Evolutionary conservation across 2,797 vertebrate genomes (phyloP).

Genomic region (Argyrosomus regius): DNA sequence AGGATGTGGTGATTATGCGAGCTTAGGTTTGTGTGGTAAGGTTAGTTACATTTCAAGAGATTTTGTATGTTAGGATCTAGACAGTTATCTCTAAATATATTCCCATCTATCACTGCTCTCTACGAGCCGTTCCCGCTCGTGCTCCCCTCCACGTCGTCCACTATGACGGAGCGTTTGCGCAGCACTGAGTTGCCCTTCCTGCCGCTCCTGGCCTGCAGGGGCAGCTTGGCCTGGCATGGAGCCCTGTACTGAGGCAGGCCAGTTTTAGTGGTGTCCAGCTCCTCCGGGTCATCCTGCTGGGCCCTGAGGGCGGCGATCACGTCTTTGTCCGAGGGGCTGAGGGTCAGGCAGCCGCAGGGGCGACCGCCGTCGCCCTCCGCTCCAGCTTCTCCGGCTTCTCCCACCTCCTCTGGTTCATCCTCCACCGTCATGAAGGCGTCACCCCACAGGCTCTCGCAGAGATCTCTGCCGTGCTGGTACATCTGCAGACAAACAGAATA

Average conservation of each 20-base stretch:
- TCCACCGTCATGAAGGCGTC: constrained; percentile 84
- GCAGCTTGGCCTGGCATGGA: constrained; percentile 72
- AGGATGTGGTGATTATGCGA: constrained; percentile 37
- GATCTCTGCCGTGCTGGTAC: constrained; percentile 86
- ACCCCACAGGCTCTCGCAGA: constrained; percentile 88
- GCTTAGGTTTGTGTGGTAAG: constrained; percentile 48
- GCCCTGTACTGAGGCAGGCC: constrained; percentile 82
- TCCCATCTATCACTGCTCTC: neutral
- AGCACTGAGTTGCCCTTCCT: constrained; percentile 71
- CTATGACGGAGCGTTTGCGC: constrained; percentile 77
- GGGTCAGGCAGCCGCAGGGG: constrained; percentile 86
- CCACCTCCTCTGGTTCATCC: constrained; percentile 75
- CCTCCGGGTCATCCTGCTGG: constrained; percentile 82
- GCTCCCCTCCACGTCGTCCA: constrained; percentile 85
- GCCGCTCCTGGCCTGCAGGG: constrained; percentile 57
- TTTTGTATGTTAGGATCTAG: constrained; percentile 56
- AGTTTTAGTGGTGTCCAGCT: constrained; percentile 86
- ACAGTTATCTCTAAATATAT: constrained; percentile 39
- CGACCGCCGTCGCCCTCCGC: constrained; percentile 49
- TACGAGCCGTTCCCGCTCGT: constrained; percentile 90
- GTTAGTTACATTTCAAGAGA: constrained; percentile 52
- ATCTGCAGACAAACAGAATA: constrained; percentile 74
- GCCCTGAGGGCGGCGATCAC: constrained; percentile 84
- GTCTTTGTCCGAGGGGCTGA: constrained; percentile 81
- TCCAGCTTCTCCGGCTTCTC: constrained; percentile 44